A percentile compares a stretch with the other conserved stretches of the same genome.
phyloP scores from a whole-genome alignment of 1,140 invertebrate species.

The Tetraneura akinire region DNA sequence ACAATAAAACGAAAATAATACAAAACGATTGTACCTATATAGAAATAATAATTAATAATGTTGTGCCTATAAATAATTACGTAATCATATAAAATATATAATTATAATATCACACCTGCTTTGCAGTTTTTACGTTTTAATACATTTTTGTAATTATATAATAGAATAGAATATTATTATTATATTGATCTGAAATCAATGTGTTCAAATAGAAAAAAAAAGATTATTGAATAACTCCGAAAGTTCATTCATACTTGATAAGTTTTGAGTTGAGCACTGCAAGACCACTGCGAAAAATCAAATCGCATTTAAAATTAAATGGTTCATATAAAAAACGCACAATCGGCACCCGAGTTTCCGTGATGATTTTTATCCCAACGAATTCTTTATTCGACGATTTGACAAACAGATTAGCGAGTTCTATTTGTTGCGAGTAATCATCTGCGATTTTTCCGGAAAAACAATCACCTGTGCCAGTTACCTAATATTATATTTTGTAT shows the following conservation, averaged over 20 bases:
- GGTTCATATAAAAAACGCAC: constrained; percentile 61
- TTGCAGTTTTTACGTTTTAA: no score
- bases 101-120: no score
- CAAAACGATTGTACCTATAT: no score
- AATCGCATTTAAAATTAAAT: constrained; percentile 62
- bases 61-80: no score
- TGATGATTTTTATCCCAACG: constrained; percentile 57
- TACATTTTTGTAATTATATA: no score
- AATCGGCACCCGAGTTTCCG: constrained; percentile 63
- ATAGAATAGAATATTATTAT: no score
- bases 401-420: constrained; percentile 13
- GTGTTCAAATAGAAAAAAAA: no score
- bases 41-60: no score
- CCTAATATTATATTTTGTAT: no score
- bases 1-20: no score
- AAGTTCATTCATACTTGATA: constrained; percentile 59
- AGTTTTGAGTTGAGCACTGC: constrained; percentile 63
- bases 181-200: not conserved
- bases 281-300: constrained; percentile 64
- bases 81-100: no score
- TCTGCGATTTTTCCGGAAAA: constrained; percentile 36
- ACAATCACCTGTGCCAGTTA: constrained; percentile 23
- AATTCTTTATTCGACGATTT: constrained; percentile 53
- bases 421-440: not conserved
- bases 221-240: no score